phyloP scores from a whole-genome alignment of 2,888 invertebrate species.

The Panopea generosa region DNA sequence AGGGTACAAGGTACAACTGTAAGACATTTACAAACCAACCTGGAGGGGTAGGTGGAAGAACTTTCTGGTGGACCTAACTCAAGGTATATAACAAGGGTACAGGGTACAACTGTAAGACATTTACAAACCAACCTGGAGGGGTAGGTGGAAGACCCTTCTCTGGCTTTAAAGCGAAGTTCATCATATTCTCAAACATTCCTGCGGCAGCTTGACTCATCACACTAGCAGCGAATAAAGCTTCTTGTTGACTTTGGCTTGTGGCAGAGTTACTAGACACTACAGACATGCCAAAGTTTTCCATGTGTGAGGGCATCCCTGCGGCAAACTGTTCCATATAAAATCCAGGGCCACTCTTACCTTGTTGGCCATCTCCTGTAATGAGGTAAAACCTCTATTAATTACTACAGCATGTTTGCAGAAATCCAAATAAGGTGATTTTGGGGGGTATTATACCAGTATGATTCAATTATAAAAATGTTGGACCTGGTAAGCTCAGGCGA shows the following conservation, averaged over 20 bases:
- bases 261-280: conserved; percentile 34
- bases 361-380: conserved; percentile 50
- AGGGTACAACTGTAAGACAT: too few relatives aligned
- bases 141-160: conserved; percentile 75
- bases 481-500: too few relatives aligned
- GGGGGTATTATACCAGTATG: too few relatives aligned
- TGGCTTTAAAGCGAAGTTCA: conserved; percentile 71
- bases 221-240: conserved; percentile 35
- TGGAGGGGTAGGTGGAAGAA: too few relatives aligned
- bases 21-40: too few relatives aligned
- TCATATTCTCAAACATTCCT: conserved; percentile 63
- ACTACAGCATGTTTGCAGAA: too few relatives aligned
- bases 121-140: conserved; percentile 73
- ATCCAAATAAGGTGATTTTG: too few relatives aligned
- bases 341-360: conserved; percentile 54
- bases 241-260: conserved; percentile 19
- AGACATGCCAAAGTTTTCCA: conserved; percentile 44
- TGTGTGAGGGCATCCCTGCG: conserved; percentile 38
- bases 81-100: too few relatives aligned
- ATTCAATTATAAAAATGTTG: too few relatives aligned
- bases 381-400: not conserved
- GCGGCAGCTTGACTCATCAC: conserved; percentile 56
- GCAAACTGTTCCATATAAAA: conserved; percentile 69
- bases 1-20: too few relatives aligned
- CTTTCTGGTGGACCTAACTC: too few relatives aligned